Base-by-base conservation (phyloP, 2,888 invertebrate genomes). In the Cephus nigrinus region DNA sequence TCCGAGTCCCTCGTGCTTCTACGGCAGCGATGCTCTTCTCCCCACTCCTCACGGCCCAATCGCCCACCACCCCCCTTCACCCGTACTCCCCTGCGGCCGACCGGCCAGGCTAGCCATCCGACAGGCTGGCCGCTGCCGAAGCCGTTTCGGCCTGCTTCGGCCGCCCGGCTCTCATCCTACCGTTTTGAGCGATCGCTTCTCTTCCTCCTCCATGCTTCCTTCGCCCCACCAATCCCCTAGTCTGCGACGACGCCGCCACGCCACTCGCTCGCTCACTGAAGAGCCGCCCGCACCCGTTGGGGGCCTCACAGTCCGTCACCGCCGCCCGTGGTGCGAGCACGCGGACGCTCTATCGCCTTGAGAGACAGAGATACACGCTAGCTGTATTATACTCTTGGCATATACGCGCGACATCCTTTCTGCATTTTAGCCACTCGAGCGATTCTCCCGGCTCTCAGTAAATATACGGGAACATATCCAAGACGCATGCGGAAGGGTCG, bases 231-330 rank as follows among this genome's bases (percentile, higher is more conserved):
- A 80, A 83, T 82, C 80, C 80, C 80, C 81, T 81, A 80, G 83
- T 82, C 82, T 77, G 77, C 79, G 80, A 76, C 80, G 76, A 79
- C 78, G 76, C 79, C 75, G 80, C 83, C 78, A 76, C 75, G 73
- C 77, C 76, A 77, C 68, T 68, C 75, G 76, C 71, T 77, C 76
- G 82, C 84, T 83, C 84, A 83, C 78, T 80, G 83, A 87, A 84
- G 89, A 82, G 87, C 90, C 76, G 81, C 88, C 69, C 92, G 92
- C 80, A 92, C 93, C 86, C 93, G 88, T 85, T 89, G 86, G 84
- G 86, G 85, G 86, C 84, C 89, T 86, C 93, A 78, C 90, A 91
- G 90, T 90, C 88, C 87, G 89, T 88, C 87, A 90, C 85, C 88
- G 89, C 87, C 84, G 86, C 84, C 88, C 88, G 83, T 82, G 78